Conservation (phyloP, 2,113 vertebrate species). For the Melozone crissalis region DNA sequence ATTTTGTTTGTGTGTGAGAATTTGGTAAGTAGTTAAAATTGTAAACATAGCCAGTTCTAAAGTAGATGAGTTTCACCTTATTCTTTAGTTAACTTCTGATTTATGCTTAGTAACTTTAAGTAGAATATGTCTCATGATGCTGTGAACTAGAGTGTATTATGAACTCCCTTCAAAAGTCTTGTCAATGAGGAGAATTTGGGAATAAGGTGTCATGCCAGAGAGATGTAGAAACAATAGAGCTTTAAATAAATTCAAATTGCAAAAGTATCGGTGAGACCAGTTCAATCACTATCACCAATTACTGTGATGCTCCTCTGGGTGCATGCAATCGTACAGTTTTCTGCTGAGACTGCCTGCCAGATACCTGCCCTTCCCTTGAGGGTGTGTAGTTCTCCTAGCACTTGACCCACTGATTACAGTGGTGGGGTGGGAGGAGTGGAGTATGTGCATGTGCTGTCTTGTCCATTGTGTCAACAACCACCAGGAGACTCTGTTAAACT, state of each 20-base stretch:
- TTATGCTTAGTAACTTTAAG: not conserved
- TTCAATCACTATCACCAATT: not conserved
- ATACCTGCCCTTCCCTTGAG: not conserved
- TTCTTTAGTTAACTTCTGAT: not conserved
- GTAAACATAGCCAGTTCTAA: not conserved
- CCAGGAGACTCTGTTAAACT: not conserved
- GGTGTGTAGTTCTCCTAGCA: not conserved
- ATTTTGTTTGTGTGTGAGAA: not conserved
- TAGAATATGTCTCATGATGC: not conserved
- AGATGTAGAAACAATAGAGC: not conserved
- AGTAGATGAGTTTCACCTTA: not conserved
- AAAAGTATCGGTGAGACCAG: not conserved
- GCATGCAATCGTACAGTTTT: not conserved
- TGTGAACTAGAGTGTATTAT: not conserved
- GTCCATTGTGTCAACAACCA: not conserved
- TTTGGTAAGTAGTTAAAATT: not conserved
- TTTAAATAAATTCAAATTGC: not conserved
- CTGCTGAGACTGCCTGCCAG: not conserved
- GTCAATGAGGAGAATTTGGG: not conserved
- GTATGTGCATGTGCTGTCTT: not conserved
- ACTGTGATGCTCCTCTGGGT: not conserved
- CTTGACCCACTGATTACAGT: not conserved
- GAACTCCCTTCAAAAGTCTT: not conserved
- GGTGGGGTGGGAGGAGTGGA: not conserved
- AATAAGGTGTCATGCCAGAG: not conserved